Percentiles rank a stretch among this genome's conserved stretches.
Conservation (phyloP, 2,797 vertebrate genomes). For the Sebastiscus tertius region DNA sequence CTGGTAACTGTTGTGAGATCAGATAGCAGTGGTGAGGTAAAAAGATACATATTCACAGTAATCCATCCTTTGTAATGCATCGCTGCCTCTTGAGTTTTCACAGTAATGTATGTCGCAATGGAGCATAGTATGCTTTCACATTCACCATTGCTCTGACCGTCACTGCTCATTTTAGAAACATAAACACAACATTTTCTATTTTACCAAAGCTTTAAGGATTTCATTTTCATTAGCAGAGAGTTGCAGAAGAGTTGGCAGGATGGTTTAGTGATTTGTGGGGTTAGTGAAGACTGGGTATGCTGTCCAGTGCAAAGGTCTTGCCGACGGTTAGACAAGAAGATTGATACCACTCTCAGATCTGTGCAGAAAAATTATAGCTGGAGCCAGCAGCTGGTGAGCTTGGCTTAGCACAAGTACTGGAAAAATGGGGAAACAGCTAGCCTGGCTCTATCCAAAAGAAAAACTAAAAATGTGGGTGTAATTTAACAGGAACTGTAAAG, state of each 20-base stretch:
- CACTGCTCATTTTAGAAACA: neutral
- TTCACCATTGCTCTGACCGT: neutral
- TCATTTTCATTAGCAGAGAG: neutral
- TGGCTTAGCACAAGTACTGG: neutral
- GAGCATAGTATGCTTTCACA: neutral
- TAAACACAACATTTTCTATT: neutral
- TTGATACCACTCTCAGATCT: neutral
- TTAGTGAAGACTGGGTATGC: neutral
- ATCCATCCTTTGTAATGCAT: neutral
- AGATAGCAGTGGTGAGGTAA: neutral
- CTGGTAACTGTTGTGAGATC: conserved; percentile 77
- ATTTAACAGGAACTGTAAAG: neutral
- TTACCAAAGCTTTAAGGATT: neutral
- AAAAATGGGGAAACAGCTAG: neutral
- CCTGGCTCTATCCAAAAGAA: too few relatives aligned
- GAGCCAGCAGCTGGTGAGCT: neutral
- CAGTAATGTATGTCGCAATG: neutral
- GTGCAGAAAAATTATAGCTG: neutral
- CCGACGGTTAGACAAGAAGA: neutral
- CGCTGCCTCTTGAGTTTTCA: neutral
- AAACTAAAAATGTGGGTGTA: too few relatives aligned
- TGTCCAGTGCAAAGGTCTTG: neutral
- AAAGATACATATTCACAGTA: neutral
- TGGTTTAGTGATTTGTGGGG: too few relatives aligned
- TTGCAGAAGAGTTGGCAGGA: neutral